Percentiles rank a stretch among this genome's conserved stretches.
phyloP scores from a whole-genome alignment of 2,888 invertebrate genomes.

The Xanthorhoe designata region DNA sequence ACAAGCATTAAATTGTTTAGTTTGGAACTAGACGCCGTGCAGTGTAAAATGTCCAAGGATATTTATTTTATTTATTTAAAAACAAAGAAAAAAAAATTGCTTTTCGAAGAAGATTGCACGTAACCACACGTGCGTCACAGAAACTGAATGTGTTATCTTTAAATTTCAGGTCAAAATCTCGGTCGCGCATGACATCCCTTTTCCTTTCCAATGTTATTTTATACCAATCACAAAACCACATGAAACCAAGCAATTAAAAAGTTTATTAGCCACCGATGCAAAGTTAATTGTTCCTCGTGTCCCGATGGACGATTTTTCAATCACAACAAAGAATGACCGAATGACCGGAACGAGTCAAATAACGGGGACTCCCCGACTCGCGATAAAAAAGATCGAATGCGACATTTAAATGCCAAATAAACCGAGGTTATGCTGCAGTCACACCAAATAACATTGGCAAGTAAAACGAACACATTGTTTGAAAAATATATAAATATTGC shows the following conservation, averaged over 20 bases:
- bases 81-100: no score
- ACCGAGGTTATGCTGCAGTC: constrained; percentile 25
- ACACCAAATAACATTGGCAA: neutral
- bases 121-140: no score
- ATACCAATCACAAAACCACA: neutral
- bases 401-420: constrained; percentile 34
- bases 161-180: no score
- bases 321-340: constrained; percentile 29
- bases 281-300: constrained; percentile 8
- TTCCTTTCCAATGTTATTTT: neutral
- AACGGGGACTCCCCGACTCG: constrained; percentile 20
- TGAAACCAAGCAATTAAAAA: neutral
- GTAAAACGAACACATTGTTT: no score
- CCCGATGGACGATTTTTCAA: constrained; percentile 39
- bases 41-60: no score
- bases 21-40: no score
- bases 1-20: no score
- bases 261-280: neutral
- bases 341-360: constrained; percentile 27
- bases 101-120: no score
- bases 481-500: no score
- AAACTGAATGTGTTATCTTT: no score
- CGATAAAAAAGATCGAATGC: constrained; percentile 33
- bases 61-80: no score
- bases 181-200: no score